A percentile compares a stretch with the other conserved stretches of the same genome.
Conservation (phyloP, 2,888 invertebrate species). For the Parnassius glacialis region DNA sequence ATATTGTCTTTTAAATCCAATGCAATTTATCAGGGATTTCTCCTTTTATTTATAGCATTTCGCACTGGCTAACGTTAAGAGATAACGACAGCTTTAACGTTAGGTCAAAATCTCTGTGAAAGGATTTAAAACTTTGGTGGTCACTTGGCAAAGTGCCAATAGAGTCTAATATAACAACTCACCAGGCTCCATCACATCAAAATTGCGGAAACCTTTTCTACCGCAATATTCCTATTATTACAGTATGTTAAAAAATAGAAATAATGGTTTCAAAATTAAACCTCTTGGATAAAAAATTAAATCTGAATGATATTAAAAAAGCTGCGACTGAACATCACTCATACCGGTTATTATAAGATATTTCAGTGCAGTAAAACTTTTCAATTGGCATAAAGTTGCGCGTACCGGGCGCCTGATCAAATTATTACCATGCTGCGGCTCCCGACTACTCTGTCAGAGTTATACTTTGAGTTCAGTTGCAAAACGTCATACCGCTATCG, state of each 20-base stretch:
- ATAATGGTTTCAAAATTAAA: no score
- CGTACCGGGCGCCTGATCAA: conserved; percentile 70
- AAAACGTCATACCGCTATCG: conserved; percentile 43
- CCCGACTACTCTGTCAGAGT: conserved; percentile 54
- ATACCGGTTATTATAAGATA: conserved; percentile 49
- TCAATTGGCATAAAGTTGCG: conserved; percentile 69
- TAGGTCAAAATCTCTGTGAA: conserved; percentile 22
- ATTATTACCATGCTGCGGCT: conserved; percentile 75
- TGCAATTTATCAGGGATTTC: no score
- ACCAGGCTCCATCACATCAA: conserved; percentile 17
- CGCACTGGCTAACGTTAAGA: conserved; percentile 8
- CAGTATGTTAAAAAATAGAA: no score
- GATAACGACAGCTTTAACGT: conserved; percentile 23
- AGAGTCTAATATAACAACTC: conserved; percentile 19
- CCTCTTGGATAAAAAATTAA: no score
- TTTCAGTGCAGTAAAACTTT: conserved; percentile 68
- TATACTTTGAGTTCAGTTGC: conserved; percentile 35
- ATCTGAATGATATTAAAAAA: not conserved
- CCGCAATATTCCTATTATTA: conserved; percentile 1
- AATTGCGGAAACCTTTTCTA: conserved; percentile 15
- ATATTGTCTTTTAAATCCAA: no score
- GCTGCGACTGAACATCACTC: conserved; percentile 42
- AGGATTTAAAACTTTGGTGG: conserved; percentile 23
- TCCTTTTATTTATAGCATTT: no score
- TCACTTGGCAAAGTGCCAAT: conserved; percentile 23